Evolutionary conservation across 1,140 invertebrate species (phyloP).

Genomic region (Riptortus pedestris): DNA sequence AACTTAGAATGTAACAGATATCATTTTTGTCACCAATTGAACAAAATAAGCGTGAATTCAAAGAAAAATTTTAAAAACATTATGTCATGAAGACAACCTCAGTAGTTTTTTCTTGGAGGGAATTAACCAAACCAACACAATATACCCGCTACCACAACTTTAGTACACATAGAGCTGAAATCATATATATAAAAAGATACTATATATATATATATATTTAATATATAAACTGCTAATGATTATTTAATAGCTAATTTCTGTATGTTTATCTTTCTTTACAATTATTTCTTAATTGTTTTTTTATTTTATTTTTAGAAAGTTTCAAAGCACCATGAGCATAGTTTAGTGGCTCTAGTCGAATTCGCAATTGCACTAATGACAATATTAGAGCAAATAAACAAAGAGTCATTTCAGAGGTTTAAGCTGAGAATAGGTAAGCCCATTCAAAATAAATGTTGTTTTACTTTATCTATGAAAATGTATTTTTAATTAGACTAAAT

Average conservation of each 20-base stretch:
- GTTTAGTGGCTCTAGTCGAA: constrained; percentile 81
- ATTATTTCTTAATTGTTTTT: background rate
- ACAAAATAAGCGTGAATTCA: no score
- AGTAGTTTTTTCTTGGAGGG: no score
- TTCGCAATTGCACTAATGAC: constrained; percentile 87
- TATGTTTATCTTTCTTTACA: no score
- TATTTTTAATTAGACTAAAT: background rate
- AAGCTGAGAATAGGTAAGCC: constrained; percentile 76
- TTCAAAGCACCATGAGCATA: constrained; percentile 67
- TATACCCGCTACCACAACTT: no score
- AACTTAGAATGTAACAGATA: no score
- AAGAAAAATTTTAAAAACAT: no score
- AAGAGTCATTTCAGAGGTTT: constrained; percentile 92
- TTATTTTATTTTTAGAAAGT: constrained; percentile 47
- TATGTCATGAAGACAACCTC: no score
- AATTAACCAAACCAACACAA: no score
- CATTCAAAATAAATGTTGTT: background rate
- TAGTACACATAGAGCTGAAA: no score
- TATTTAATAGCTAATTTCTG: no score
- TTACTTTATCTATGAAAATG: background rate
- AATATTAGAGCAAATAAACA: constrained; percentile 87
- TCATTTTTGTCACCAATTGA: no score
- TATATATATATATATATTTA: background rate
- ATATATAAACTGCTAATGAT: background rate
- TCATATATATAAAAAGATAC: no score